Base-by-base conservation (phyloP, 2,888 invertebrate genomes). In the Eupeodes luniger region DNA sequence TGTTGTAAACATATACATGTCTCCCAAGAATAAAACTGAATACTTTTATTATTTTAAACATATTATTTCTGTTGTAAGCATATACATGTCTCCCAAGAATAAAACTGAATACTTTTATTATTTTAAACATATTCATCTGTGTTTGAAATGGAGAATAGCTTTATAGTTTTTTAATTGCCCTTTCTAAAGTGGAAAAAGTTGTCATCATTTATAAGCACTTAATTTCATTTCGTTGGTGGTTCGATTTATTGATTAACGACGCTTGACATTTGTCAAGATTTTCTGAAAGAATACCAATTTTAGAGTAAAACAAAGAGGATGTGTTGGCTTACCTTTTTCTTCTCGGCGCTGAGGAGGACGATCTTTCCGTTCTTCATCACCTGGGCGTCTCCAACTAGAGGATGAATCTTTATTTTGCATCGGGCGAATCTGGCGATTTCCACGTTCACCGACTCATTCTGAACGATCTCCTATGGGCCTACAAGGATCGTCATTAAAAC, bases 221-320 rank as follows among this genome's bases (percentile, higher is more conserved):
- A 78, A 81, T 76, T 81, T 61, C 55, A 74, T 74, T 74, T 47
- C 74, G 74, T 53, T 44, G 72, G 61, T 9, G 40, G 14, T 12
- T 51, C 14, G n/a, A 59, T 36, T 59, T 12, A 10, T 66, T 70
- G 44, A 75, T 91, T 91, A 94, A 92, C 95, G 95, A 79, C 95
- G 94, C 81, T 94, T 94, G 69, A 95, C 95, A 78, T 94, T 94
- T 69, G 95, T 95, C 95, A 0, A 94, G 92, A 70, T 94, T 92
- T 81, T 93, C 95, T 90, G 86, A 88, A 83, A 85, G 16, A 14
- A 66, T 79, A 81, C 40, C 14, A 61, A 16, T 34, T 49, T n/a
- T 51, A 14, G 1, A 3, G 5, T 19, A 0, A 5, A 27, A 27
- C 27, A 44, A 14, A 10, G 11, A 9, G 19, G 19, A 1, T 19